A percentile compares a stretch with the other conserved stretches of the same genome.
These are phyloP conservation scores for Bombycilla garrulus DNA, from an alignment of 2,113 vertebrate genomes.

Conservation along the genomic window DNA sequence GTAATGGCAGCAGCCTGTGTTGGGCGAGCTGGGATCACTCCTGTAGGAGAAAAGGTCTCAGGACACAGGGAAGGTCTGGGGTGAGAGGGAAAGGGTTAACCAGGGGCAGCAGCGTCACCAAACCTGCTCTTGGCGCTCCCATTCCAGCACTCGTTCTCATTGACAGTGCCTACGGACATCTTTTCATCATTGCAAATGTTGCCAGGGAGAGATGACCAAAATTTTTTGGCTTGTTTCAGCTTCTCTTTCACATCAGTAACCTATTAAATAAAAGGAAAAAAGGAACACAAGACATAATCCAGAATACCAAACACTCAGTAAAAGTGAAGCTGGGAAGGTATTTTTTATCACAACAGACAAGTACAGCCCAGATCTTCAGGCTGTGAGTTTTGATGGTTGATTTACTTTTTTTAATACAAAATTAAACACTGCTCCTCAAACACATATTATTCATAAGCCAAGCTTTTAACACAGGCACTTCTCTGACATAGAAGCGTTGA, in stretches of 20 bases:
- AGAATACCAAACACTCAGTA: background rate
- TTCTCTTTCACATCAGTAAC: constrained; percentile 94
- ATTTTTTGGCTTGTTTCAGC: constrained; percentile 92
- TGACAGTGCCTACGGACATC: constrained; percentile 78
- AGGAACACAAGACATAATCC: background rate
- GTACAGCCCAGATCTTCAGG: background rate
- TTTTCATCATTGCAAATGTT: constrained; percentile 86
- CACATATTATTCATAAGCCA: background rate
- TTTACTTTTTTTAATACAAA: constrained; percentile 44
- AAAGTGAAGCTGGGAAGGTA: constrained; percentile 5
- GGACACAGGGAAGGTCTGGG: background rate
- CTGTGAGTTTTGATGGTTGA: constrained; percentile 50
- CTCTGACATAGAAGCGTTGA: background rate
- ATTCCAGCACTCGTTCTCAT: constrained; percentile 85
- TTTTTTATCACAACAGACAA: constrained; percentile 23
- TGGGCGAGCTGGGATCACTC: accelerated
- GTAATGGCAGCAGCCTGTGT: background rate
- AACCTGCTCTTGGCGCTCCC: constrained; percentile 95
- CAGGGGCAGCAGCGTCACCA: background rate
- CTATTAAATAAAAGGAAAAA: constrained; percentile 61
- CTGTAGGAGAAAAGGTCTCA: background rate
- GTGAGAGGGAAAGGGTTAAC: background rate
- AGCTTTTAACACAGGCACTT: constrained; percentile 13
- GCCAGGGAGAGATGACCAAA: constrained; percentile 95
- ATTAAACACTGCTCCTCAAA: constrained; percentile 38